Evolutionary conservation across 2,888 invertebrate genomes (phyloP).

Genomic region (Synergus umbraculus): DNA sequence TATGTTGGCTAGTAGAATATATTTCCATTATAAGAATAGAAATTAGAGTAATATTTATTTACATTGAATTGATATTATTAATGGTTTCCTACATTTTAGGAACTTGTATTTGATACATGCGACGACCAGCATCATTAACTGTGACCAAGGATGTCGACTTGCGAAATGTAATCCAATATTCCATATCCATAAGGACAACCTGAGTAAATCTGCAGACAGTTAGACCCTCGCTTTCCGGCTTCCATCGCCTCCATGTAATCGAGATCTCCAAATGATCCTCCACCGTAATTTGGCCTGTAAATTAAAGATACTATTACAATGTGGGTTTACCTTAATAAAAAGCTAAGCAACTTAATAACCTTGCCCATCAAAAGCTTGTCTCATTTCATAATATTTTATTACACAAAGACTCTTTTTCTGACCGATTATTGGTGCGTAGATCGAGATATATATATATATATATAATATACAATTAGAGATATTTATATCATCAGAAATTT

Average conservation of each 20-base stretch:
- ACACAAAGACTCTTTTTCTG: too few species aligned
- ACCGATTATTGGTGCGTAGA: too few species aligned
- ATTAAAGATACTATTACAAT: constrained; percentile 45
- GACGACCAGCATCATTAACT: not conserved
- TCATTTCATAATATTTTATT: not conserved
- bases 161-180: constrained; percentile 79
- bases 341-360: not conserved
- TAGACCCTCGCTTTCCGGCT: constrained; percentile 82
- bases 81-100: not conserved
- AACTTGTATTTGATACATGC: not conserved
- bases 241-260: constrained; percentile 83
- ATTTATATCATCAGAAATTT: not conserved
- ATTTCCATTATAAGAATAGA: not conserved
- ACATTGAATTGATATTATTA: not conserved
- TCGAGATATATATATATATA: not conserved
- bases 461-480: too few species aligned
- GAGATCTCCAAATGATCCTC: constrained; percentile 77
- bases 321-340: not conserved
- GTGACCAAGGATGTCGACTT: not conserved
- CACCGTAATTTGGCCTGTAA: constrained; percentile 81
- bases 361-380: not conserved
- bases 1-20: not conserved
- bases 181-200: constrained; percentile 82
- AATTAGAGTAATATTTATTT: not conserved
- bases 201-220: constrained; percentile 82